phyloP scores from a whole-genome alignment of 2,888 invertebrate genomes.

The Heliconius erato region DNA sequence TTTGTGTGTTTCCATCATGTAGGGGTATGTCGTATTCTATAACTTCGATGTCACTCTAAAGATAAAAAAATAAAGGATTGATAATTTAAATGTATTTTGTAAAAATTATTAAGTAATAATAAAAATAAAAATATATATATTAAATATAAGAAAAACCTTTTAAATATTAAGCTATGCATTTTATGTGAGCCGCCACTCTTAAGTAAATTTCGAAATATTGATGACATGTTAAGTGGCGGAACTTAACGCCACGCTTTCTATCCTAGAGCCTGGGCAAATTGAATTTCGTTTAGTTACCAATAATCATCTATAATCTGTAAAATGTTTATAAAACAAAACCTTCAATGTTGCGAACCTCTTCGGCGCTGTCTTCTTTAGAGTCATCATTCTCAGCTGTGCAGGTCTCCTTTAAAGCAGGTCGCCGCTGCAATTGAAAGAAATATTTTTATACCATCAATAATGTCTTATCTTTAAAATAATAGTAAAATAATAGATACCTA shows the following conservation, averaged over 20 bases:
- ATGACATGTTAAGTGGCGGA: too few relatives aligned
- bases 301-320: not conserved
- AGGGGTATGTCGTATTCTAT: constrained; percentile 32
- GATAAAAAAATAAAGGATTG: not conserved
- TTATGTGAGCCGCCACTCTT: too few relatives aligned
- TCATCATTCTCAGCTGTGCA: not conserved
- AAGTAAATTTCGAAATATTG: too few relatives aligned
- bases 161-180: too few relatives aligned
- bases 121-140: too few relatives aligned
- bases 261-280: too few relatives aligned
- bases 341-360: constrained; percentile 5
- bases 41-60: constrained; percentile 29
- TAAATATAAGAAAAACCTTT: too few relatives aligned
- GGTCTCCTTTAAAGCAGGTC: not conserved
- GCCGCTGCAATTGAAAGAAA: not conserved
- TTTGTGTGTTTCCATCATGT: not conserved
- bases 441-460: not conserved
- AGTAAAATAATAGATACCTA: too few relatives aligned
- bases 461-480: too few relatives aligned
- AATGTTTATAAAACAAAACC: not conserved
- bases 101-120: not conserved
- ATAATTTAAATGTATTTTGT: not conserved
- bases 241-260: too few relatives aligned
- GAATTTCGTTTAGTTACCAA: not conserved
- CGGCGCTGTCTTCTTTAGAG: not conserved